phyloP scores from a whole-genome alignment of 1,140 invertebrate species.

The Rhagoletis zephyria region DNA sequence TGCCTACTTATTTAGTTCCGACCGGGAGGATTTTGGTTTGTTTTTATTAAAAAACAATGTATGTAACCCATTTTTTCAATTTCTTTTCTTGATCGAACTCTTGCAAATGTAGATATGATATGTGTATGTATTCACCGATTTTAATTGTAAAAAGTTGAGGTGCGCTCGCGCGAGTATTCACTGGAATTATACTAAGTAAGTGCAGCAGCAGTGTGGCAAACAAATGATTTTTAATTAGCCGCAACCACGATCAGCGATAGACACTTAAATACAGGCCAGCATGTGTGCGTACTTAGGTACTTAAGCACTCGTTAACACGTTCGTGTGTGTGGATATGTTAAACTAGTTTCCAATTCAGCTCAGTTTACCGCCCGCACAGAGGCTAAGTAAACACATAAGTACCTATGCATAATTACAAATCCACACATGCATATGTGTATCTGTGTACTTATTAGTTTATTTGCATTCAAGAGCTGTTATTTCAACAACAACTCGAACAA shows the following conservation, averaged over 20 bases:
- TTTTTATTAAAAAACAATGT: not conserved
- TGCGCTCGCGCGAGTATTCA: not conserved
- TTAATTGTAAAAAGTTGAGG: not conserved
- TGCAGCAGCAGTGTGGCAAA: conserved; percentile 7
- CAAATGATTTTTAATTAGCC: conserved; percentile 46
- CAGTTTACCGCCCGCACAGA: conserved; percentile 9
- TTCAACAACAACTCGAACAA: not conserved
- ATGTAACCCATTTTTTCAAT: not conserved
- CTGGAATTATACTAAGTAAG: not conserved
- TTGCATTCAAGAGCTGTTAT: not conserved
- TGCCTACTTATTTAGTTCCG: too few species aligned
- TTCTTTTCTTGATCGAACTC: not conserved
- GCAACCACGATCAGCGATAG: conserved; percentile 37
- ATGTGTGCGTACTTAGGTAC: not conserved
- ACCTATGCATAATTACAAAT: not conserved
- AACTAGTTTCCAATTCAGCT: conserved; percentile 20
- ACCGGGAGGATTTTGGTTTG: not conserved
- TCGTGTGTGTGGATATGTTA: not conserved
- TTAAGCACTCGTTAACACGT: not conserved
- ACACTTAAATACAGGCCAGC: not conserved
- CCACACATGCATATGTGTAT: not conserved
- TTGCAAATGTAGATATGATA: too few species aligned
- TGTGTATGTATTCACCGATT: not conserved
- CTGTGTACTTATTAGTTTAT: not conserved
- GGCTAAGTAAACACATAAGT: not conserved